Evolutionary conservation across 2,888 invertebrate genomes (phyloP).

Genomic region (Sabatieria punctata): DNA sequence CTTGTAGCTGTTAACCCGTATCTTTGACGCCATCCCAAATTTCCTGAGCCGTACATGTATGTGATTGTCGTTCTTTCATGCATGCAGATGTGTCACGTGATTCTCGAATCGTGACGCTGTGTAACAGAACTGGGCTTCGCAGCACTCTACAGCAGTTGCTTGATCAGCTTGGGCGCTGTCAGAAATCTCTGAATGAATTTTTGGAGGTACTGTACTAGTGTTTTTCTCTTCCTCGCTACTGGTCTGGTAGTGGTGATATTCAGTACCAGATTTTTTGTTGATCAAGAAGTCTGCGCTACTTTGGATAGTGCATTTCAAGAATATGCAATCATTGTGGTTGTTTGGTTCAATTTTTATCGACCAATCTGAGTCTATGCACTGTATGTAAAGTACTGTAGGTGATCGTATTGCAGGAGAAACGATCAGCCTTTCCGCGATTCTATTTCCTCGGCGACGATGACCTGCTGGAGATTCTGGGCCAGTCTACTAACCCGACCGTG

Average conservation of each 20-base stretch:
- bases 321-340: too few relatives aligned
- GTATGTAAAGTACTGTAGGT: too few relatives aligned
- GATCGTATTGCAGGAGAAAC: slow-evolving; percentile 70
- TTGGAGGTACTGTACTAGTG: slow-evolving; percentile 48
- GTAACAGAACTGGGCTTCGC: slow-evolving; percentile 50
- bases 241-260: background rate
- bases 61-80: background rate
- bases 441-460: slow-evolving; percentile 97
- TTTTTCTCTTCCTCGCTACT: background rate
- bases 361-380: too few relatives aligned
- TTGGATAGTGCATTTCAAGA: too few relatives aligned
- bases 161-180: slow-evolving; percentile 74
- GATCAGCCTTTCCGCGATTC: slow-evolving; percentile 78
- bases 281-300: too few relatives aligned
- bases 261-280: background rate
- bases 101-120: slow-evolving; percentile 53
- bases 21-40: slow-evolving; percentile 8
- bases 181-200: slow-evolving; percentile 80
- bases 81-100: slow-evolving; percentile 60
- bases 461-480: slow-evolving; percentile 79
- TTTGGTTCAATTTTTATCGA: too few relatives aligned
- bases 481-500: slow-evolving; percentile 67
- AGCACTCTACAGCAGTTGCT: slow-evolving; percentile 59
- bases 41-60: background rate
- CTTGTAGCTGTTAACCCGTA: background rate